These are phyloP conservation scores for Clavelina lepadiformis DNA, from an alignment of 23 tunicate genomes.

Conservation along the genomic window DNA sequence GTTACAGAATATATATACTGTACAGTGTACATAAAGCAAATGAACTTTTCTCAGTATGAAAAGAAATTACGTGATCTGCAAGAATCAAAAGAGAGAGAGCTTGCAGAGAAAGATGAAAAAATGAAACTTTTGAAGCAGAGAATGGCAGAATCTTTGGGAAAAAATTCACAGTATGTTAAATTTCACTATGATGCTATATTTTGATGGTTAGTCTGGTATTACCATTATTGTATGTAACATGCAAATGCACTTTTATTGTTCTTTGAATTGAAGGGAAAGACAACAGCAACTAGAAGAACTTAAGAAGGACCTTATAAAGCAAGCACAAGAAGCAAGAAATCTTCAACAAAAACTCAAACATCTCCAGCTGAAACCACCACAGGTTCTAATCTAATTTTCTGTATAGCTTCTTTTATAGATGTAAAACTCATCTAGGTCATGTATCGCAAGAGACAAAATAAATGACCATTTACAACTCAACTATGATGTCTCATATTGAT, in stretches of 20 bases:
- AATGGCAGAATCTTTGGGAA: slow-evolving; percentile 84
- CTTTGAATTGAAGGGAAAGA: slow-evolving; percentile 38
- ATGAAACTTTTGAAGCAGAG: slow-evolving; percentile 45
- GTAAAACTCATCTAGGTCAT: neutral
- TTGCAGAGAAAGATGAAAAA: slow-evolving; percentile 52
- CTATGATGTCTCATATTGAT: no score
- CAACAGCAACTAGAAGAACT: slow-evolving; percentile 90
- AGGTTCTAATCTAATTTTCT: slow-evolving; percentile 1
- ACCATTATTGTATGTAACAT: no score
- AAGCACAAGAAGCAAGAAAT: slow-evolving; percentile 78
- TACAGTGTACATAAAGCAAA: neutral
- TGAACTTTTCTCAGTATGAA: slow-evolving; percentile 41
- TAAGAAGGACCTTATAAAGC: slow-evolving; percentile 57
- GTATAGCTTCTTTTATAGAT: no score
- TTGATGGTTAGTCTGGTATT: neutral
- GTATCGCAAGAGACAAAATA: no score
- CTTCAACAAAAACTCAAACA: slow-evolving; percentile 66
- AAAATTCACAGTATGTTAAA: slow-evolving; percentile 58
- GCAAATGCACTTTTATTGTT: no score
- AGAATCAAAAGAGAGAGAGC: slow-evolving; percentile 38
- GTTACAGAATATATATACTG: no score
- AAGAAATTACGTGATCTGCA: slow-evolving; percentile 23
- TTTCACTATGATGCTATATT: neutral
- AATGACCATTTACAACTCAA: no score
- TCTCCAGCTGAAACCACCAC: slow-evolving; percentile 31